Evolutionary conservation across 2,797 vertebrate species (phyloP).

Genomic region (Limnodromus scolopaceus): DNA sequence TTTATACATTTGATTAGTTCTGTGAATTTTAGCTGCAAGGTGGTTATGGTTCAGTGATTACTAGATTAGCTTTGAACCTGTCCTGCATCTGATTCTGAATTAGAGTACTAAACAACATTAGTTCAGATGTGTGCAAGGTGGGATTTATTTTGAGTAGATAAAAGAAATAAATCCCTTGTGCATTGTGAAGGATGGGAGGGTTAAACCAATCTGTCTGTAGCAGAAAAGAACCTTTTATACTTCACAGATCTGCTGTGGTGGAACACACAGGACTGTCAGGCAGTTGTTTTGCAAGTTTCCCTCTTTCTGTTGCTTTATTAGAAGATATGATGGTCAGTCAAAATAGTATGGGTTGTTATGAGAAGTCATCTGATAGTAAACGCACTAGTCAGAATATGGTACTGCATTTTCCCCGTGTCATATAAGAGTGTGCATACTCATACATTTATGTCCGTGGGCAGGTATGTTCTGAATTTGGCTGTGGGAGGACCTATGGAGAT

Average conservation of each 20-base stretch:
- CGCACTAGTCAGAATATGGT: background rate
- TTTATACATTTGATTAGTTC: constrained; percentile 35
- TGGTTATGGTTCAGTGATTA: constrained; percentile 11
- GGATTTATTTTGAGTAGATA: constrained; percentile 33
- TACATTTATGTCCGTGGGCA: background rate
- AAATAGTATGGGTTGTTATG: background rate
- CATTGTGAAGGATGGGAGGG: background rate
- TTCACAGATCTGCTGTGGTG: background rate
- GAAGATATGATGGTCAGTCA: background rate
- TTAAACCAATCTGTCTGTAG: constrained; percentile 16
- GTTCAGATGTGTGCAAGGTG: background rate
- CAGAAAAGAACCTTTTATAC: constrained; percentile 14
- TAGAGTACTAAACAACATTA: background rate
- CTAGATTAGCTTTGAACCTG: constrained; percentile 32
- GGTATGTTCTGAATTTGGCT: background rate
- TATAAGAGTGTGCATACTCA: rapidly evolving
- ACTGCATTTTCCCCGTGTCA: background rate
- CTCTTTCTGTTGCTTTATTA: background rate
- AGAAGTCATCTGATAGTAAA: background rate
- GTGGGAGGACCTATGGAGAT: background rate
- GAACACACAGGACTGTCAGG: background rate
- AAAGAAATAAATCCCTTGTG: constrained; percentile 44
- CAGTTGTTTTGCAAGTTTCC: background rate
- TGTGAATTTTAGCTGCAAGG: constrained; percentile 30
- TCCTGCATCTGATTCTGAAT: background rate